phyloP scores from a whole-genome alignment of 2,888 invertebrate genomes.

The Microlaimidae sp. region DNA sequence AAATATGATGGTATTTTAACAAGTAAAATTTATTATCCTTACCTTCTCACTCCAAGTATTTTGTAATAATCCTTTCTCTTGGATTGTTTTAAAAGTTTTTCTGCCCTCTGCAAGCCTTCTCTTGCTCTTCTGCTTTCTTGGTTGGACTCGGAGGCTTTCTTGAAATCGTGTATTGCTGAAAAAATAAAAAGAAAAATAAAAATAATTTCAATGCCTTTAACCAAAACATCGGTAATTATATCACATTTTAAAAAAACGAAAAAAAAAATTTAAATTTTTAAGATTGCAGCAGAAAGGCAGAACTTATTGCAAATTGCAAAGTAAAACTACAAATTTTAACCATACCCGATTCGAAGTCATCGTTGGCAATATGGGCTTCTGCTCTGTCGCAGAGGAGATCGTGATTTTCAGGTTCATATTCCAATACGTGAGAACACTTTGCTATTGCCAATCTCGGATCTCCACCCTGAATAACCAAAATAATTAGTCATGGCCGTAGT shows the following conservation, averaged over 20 bases:
- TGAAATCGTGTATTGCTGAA: constrained; percentile 65
- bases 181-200: constrained; percentile 17
- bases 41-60: constrained; percentile 71
- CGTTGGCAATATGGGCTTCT: constrained; percentile 70
- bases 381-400: constrained; percentile 70
- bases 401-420: constrained; percentile 52
- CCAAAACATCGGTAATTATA: no score
- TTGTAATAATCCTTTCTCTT: constrained; percentile 92
- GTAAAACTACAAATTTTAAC: no score
- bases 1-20: no score
- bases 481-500: constrained; percentile 55
- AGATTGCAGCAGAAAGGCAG: no score
- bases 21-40: constrained; percentile 16
- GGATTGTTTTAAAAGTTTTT: constrained; percentile 75
- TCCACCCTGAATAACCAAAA: constrained; percentile 48
- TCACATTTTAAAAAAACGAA: no score
- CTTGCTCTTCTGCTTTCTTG: constrained; percentile 59
- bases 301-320: no score
- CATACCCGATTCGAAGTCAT: constrained; percentile 71
- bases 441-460: constrained; percentile 54
- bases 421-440: constrained; percentile 61
- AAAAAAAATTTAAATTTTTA: no score
- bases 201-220: no score
- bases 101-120: constrained; percentile 69
- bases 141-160: constrained; percentile 65